phyloP scores from a whole-genome alignment of 2,888 invertebrate species.

The Chrysotoxum bicinctum region DNA sequence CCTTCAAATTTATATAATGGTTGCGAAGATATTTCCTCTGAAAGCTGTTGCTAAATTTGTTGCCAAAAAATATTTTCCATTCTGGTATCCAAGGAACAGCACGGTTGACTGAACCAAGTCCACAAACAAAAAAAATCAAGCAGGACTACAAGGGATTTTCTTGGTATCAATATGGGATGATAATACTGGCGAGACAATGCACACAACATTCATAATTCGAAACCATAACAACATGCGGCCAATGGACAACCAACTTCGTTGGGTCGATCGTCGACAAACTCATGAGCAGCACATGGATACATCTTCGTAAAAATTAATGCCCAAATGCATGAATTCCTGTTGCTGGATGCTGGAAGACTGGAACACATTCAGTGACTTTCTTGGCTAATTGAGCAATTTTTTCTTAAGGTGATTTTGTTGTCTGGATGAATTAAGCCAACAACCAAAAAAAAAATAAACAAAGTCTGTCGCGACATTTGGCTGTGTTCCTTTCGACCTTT shows the following conservation, averaged over 20 bases:
- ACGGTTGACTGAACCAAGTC: slow-evolving; percentile 33
- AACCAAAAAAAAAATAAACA: not conserved
- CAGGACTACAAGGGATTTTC: slow-evolving; percentile 39
- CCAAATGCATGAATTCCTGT: slow-evolving; percentile 35
- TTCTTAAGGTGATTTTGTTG: slow-evolving; percentile 29
- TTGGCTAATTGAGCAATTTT: slow-evolving; percentile 68
- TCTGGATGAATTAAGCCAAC: slow-evolving; percentile 26
- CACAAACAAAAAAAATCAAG: not conserved
- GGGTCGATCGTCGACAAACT: not conserved
- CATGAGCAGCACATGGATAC: slow-evolving; percentile 14
- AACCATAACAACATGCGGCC: slow-evolving; percentile 56
- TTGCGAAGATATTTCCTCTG: slow-evolving; percentile 13
- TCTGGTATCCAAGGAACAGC: not conserved
- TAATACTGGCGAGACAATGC: slow-evolving; percentile 61
- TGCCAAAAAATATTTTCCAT: not conserved
- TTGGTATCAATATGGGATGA: slow-evolving; percentile 57
- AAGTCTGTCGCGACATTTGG: slow-evolving; percentile 50
- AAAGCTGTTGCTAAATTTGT: slow-evolving; percentile 15
- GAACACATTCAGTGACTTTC: slow-evolving; percentile 63
- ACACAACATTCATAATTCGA: slow-evolving; percentile 69
- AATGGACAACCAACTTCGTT: not conserved
- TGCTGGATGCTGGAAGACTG: slow-evolving; percentile 13
- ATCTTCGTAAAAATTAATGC: slow-evolving; percentile 7
- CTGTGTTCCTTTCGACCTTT: slow-evolving; percentile 3
- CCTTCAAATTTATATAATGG: slow-evolving; percentile 41